These are phyloP conservation scores for Dryocosmus kuriphilus DNA, from an alignment of 2,888 invertebrate genomes.

Conservation along the genomic window DNA sequence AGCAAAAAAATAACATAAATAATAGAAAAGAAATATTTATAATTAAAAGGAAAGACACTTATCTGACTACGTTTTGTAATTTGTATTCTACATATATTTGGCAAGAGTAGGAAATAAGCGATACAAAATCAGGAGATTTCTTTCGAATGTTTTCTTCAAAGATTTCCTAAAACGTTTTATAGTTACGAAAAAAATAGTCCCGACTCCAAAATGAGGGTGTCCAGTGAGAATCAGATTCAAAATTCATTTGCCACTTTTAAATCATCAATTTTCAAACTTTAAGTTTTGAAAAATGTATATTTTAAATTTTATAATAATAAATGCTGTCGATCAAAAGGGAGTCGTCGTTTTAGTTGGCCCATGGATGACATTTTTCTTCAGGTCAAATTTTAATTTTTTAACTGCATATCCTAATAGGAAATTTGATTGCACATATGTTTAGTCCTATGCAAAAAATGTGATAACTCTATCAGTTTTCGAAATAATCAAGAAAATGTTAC, in stretches of 20 bases:
- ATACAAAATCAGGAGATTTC: slow-evolving; percentile 1
- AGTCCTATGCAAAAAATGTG: too few relatives aligned
- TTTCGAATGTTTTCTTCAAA: background rate
- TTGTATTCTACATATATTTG: slow-evolving; percentile 64
- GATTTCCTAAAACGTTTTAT: background rate
- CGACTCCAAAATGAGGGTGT: background rate
- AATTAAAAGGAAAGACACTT: slow-evolving; percentile 48
- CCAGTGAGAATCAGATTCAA: background rate
- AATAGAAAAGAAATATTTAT: background rate
- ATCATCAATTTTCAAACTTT: too few relatives aligned
- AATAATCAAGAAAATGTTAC: too few relatives aligned
- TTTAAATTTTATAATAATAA: too few relatives aligned
- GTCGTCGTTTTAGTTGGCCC: too few relatives aligned
- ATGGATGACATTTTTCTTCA: too few relatives aligned
- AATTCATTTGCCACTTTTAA: background rate
- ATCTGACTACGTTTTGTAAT: slow-evolving; percentile 58
- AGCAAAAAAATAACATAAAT: slow-evolving; percentile 24
- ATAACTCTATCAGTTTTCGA: too few relatives aligned
- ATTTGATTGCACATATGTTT: too few relatives aligned
- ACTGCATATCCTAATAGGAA: too few relatives aligned
- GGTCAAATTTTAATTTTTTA: too few relatives aligned
- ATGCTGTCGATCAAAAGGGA: too few relatives aligned
- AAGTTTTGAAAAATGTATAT: too few relatives aligned
- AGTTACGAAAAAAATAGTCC: slow-evolving; percentile 13
- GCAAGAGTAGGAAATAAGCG: slow-evolving; percentile 66